A percentile compares a stretch with the other conserved stretches of the same genome.
phyloP scores from a whole-genome alignment of 2,888 invertebrate species.

The Brachyptera putata region DNA sequence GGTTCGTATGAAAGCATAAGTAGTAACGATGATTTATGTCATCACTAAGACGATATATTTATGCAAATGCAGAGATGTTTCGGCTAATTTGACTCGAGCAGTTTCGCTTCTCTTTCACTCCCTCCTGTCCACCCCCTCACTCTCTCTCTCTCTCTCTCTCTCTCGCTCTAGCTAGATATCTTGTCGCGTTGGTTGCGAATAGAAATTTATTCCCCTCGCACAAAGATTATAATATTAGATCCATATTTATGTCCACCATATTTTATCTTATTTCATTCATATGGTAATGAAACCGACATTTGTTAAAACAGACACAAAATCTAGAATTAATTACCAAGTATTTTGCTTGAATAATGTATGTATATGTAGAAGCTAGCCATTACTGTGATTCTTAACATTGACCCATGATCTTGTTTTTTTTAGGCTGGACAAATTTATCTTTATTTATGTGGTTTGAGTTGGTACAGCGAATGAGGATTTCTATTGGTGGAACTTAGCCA shows the following conservation, averaged over 20 bases:
- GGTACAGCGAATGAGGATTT: no score
- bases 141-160: neutral
- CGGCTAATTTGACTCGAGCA: constrained; percentile 30
- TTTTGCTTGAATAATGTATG: neutral
- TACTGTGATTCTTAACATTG: no score
- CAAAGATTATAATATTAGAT: constrained; percentile 45
- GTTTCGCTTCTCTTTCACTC: no score
- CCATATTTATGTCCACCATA: constrained; percentile 71
- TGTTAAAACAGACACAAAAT: constrained; percentile 28
- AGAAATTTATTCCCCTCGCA: constrained; percentile 5
- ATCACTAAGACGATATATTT: constrained; percentile 30
- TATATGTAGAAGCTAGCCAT: no score
- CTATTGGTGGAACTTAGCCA: no score
- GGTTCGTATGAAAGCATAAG: constrained; percentile 9
- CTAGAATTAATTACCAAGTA: constrained; percentile 13
- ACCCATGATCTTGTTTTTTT: no score
- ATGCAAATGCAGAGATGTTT: constrained; percentile 32
- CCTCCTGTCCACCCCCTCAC: no score
- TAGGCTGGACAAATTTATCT: no score
- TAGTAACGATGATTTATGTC: constrained; percentile 24
- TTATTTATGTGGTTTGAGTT: no score
- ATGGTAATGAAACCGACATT: constrained; percentile 57
- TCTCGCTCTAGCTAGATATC: neutral
- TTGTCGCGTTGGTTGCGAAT: neutral
- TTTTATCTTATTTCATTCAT: constrained; percentile 78